phyloP scores from a whole-genome alignment of 2,888 invertebrate species.

The Lepeophtheirus nordmannii region DNA sequence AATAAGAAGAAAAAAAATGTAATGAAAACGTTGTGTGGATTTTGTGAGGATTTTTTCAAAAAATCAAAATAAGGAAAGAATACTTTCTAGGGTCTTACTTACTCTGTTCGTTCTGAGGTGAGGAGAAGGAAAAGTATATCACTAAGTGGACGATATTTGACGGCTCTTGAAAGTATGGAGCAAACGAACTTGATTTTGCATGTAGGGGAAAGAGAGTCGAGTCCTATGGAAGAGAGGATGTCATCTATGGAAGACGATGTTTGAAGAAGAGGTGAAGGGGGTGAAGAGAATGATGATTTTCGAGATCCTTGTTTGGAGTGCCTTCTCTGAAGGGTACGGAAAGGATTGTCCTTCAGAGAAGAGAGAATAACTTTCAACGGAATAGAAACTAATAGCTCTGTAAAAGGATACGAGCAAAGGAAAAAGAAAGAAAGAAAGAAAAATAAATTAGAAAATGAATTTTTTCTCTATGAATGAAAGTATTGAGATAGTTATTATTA shows the following conservation, averaged over 20 bases:
- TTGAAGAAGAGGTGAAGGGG: neutral
- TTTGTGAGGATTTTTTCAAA: too few relatives aligned
- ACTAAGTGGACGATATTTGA: neutral
- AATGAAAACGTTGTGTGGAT: too few relatives aligned
- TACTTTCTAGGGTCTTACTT: neutral
- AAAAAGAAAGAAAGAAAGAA: neutral
- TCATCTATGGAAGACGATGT: neutral
- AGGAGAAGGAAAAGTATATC: neutral
- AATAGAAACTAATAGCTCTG: constrained; percentile 3
- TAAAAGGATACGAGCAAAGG: neutral
- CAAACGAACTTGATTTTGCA: neutral
- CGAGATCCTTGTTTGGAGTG: neutral
- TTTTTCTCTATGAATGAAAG: neutral
- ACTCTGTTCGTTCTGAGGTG: neutral
- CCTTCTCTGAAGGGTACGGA: neutral
- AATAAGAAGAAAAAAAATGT: neutral
- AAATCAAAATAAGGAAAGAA: neutral
- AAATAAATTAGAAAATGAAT: neutral
- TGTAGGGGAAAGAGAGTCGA: neutral
- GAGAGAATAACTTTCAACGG: constrained; percentile 3
- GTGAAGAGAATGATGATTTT: neutral
- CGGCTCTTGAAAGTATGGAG: neutral
- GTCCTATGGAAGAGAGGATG: neutral
- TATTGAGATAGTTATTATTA: neutral
- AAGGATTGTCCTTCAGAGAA: constrained; percentile 1